phyloP scores from a whole-genome alignment of 2,113 vertebrate genomes.

The Thamnaconus septentrionalis region DNA sequence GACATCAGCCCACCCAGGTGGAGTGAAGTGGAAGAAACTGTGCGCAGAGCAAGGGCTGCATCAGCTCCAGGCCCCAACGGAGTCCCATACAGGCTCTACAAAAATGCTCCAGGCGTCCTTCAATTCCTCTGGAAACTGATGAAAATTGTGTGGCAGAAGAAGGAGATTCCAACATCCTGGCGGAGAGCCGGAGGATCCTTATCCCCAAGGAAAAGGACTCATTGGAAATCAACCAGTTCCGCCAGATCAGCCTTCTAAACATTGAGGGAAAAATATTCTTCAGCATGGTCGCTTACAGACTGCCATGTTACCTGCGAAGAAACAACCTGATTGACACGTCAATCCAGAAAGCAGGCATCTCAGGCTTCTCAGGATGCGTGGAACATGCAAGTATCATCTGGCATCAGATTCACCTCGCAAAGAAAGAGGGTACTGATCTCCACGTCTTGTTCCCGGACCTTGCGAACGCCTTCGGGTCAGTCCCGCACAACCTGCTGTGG shows the following conservation, averaged over 20 bases:
- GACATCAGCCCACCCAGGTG: slow-evolving; percentile 1
- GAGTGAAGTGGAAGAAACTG: not conserved
- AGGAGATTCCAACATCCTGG: not conserved
- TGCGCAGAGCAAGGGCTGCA: not conserved
- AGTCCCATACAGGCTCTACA: not conserved
- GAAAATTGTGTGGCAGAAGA: not conserved
- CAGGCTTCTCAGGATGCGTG: not conserved
- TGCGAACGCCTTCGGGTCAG: not conserved
- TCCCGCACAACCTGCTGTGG: not conserved
- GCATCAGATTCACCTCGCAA: not conserved
- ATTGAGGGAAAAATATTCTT: not conserved
- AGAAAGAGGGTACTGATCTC: not conserved
- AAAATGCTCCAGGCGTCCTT: not conserved
- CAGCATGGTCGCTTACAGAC: not conserved
- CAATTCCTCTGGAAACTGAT: not conserved
- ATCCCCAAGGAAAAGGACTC: not conserved
- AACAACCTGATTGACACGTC: not conserved
- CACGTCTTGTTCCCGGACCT: not conserved
- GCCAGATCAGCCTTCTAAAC: not conserved
- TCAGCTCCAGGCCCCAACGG: not conserved
- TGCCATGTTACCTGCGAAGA: not conserved
- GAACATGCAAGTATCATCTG: not conserved
- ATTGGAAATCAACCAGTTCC: not conserved
- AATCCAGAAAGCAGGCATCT: not conserved
- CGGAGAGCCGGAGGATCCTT: not conserved